phyloP scores from a whole-genome alignment of 2,797 vertebrate genomes.

The Loris lydekkerianus region DNA sequence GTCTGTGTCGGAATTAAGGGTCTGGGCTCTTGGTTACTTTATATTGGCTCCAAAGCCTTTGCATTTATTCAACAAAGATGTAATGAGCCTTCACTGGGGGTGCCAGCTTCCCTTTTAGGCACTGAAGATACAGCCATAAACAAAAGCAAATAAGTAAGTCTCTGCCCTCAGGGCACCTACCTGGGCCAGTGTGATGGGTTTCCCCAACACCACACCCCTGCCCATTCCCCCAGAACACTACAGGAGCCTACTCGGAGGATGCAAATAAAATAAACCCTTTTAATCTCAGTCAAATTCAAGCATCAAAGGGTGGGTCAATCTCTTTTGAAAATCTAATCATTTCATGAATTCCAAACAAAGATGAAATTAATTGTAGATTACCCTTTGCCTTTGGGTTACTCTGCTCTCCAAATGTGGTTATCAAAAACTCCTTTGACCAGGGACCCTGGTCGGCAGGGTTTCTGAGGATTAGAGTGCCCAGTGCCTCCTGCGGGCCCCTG shows the following conservation, averaged over 20 bases:
- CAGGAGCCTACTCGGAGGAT: neutral
- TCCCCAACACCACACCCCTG: neutral
- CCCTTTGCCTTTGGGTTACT: neutral
- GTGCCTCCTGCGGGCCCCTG: neutral
- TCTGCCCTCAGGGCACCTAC: fast-evolving
- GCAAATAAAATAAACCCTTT: slow-evolving; percentile 51
- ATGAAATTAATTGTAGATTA: slow-evolving; percentile 75
- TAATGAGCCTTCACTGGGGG: neutral
- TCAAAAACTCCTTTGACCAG: neutral
- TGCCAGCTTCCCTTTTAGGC: neutral
- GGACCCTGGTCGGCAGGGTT: neutral
- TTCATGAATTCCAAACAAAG: slow-evolving; percentile 76
- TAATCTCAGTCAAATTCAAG: slow-evolving; percentile 69
- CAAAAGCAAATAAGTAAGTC: neutral
- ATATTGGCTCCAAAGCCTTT: neutral
- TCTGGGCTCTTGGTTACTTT: neutral
- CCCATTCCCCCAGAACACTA: no score
- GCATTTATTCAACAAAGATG: neutral
- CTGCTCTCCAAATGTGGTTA: neutral
- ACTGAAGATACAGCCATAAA: neutral
- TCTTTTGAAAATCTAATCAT: slow-evolving; percentile 75
- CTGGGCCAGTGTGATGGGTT: fast-evolving
- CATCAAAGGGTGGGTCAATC: slow-evolving; percentile 63
- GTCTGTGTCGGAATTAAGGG: neutral
- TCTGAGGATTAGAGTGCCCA: neutral